Conservation (phyloP, 30 jellyfish, hydroid and myxozoan species). For the Haliclystus octoradiatus region DNA sequence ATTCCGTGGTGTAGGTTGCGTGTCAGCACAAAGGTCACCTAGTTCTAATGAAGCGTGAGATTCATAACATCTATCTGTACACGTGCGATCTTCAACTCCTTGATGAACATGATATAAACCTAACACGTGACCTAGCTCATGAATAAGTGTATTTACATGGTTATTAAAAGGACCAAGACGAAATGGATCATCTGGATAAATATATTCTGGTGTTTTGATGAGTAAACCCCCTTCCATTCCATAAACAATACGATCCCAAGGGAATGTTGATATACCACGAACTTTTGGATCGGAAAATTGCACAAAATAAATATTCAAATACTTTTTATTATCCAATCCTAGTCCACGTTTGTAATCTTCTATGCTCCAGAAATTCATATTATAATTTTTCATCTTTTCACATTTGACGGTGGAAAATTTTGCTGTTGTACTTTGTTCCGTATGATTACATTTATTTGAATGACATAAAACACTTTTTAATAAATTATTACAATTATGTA, state of each 20-base stretch:
- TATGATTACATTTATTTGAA: too few species aligned
- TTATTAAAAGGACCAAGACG: conserved; percentile 22
- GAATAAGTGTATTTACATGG: conserved; percentile 47
- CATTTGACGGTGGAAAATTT: too few species aligned
- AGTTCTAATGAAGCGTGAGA: conserved; percentile 73
- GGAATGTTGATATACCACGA: conserved; percentile 59
- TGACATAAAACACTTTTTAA: too few species aligned
- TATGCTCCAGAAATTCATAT: too few species aligned
- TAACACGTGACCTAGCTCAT: conserved; percentile 70
- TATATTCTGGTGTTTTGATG: conserved; percentile 26
- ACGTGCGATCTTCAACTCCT: conserved; percentile 24
- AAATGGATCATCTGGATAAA: too few species aligned
- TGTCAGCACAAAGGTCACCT: conserved; percentile 79
- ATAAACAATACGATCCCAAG: conserved; percentile 50
- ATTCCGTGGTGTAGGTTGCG: conserved; percentile 71
- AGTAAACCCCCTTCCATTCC: conserved; percentile 67
- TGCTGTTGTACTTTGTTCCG: too few species aligned
- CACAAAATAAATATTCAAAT: conserved; percentile 32
- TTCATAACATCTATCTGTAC: conserved; percentile 66
- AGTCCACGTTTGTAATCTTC: too few species aligned
- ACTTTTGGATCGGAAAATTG: conserved; percentile 3
- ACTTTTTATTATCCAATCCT: conserved; percentile 22
- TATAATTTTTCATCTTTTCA: too few species aligned
- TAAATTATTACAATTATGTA: conserved; percentile 20
- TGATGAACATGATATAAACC: conserved; percentile 85